These are phyloP conservation scores for Austrofundulus limnaeus DNA, from an alignment of 2,113 vertebrate genomes.

Conservation along the genomic window DNA sequence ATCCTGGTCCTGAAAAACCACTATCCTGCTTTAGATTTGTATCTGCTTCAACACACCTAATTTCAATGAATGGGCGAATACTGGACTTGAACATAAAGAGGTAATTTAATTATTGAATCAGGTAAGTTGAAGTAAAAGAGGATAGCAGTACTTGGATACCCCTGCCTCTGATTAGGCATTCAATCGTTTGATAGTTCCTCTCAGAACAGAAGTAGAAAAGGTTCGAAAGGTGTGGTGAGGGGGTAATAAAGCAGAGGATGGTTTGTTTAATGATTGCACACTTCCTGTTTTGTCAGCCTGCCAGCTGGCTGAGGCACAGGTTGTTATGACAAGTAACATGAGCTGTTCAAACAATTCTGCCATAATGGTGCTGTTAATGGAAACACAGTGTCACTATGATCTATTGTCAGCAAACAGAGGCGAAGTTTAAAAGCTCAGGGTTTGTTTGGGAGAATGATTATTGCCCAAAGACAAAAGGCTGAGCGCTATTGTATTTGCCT, in stretches of 20 bases:
- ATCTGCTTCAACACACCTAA: too few relatives aligned
- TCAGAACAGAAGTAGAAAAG: not conserved
- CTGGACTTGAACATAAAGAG: too few relatives aligned
- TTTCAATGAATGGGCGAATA: too few relatives aligned
- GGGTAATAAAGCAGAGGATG: not conserved
- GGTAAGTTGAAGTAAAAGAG: too few relatives aligned
- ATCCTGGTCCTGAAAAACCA: too few relatives aligned
- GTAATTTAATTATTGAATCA: too few relatives aligned
- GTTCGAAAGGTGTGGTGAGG: not conserved
- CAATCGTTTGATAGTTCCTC: not conserved
- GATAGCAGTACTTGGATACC: too few relatives aligned
- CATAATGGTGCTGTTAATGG: slow-evolving; percentile 2
- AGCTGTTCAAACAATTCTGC: slow-evolving; percentile 32
- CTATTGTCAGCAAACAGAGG: slow-evolving; percentile 4
- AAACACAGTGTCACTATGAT: slow-evolving; percentile 2
- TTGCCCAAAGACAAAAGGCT: too few relatives aligned
- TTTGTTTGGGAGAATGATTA: not conserved
- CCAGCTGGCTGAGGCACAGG: slow-evolving; percentile 9
- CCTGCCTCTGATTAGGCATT: too few relatives aligned
- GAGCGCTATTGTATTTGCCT: too few relatives aligned
- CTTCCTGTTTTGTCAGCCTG: slow-evolving; percentile 13
- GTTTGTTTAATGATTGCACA: slow-evolving; percentile 12
- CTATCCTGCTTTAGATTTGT: too few relatives aligned
- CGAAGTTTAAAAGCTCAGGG: slow-evolving; percentile 3
- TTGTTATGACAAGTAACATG: slow-evolving; percentile 55